Evolutionary conservation across 2,113 vertebrate genomes (phyloP), one percentile per base, ranked within the genome.

Genomic region (Gobiocypris rarus): DNA sequence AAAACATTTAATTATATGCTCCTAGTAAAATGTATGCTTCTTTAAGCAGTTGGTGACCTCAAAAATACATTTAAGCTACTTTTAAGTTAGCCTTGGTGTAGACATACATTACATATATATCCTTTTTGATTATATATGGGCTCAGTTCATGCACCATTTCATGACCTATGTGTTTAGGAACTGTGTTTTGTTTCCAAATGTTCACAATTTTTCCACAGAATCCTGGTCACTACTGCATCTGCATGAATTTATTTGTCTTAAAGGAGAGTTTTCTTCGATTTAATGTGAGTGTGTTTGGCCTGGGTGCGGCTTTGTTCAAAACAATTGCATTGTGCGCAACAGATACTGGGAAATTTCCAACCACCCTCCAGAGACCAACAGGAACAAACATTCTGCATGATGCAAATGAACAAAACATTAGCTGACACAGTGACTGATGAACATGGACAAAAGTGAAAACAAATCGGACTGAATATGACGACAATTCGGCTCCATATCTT

Each of bases 301-400:
- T 61, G 75, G 75, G 75, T 48, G 81, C 26, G 81, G 43, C 50
- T 58, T 9, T 41, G n/a, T 22, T 56, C 28, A 52, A 52, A 48
- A 83, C 74, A 83, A 86, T 73, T 24, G 63, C 56, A 41, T 65
- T 74, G 81, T 79, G 54, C 26, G 28, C 28, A 82, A 75, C 65
- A 67, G 81, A 75, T 65, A 70, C 75, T 83, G 67, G 75, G 41
- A 79, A n/a, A 79, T 43, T 45, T 79, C 54, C 26, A 63, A 73
- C 19, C 56, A 69, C 63, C 50, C 73, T 34, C 81, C 22, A 50
- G 81, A 71, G 84, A 70, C 58, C 8, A 76, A 83, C 48, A 69
- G 61, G 65, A 63, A 85, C 45, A 71, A 69, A 82, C 80, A 86
- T 1, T 24, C 22, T 48, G 69, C 45, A 71, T 78, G 81, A 79